Base-by-base conservation (phyloP, 2,888 invertebrate genomes). In the Tetanocera ferruginea region DNA sequence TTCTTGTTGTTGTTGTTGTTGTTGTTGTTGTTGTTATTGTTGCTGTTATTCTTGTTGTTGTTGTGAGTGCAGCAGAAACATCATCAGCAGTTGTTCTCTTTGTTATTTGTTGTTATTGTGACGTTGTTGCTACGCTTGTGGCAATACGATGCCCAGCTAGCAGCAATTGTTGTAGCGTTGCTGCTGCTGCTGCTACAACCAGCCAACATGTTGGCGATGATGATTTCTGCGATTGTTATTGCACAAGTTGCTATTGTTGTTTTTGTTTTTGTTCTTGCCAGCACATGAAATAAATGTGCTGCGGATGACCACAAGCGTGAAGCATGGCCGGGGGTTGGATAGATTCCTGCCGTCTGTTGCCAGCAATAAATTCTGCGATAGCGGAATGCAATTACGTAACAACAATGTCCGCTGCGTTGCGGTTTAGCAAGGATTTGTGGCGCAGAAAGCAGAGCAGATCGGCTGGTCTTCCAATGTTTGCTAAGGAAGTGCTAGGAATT, bases 361-460 rank as follows among this genome's bases (percentile, higher is more conserved):
- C 67, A 55, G 87, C 86, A 84, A 88, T 87, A 87, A 87, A 87
- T 87, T 87, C 87, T 83, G 84, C 87, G 87, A 88, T 87, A 87
- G 87, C 85, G 87, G 85, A 88, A 87, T 87, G 88, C 88, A 87
- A 87, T 87, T 87, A 87, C 86, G 87, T 86, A 87, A 83, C 87
- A 88, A 87, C 86, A 88, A 87, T 87, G 87, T 81, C 80, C 76
- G 72, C 74, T 80, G 76, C 66, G 80, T 79, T 76, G 76, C 66
- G 80, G 80, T 76, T 79, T 79, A 78, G 80, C 79, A 77, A 76
- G 79, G 78, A 76, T 76, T 79, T 72, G 70, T 11, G 57, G 57
- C 23, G 37, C 14, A 51, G 57, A 14, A 34, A 28, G 23, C 49
- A 25, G 64, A 28, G 25, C 25, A 51, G 69, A 28, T 23, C 23